Conservation (phyloP, 2,888 invertebrate genomes). For the Cosmorhoe ocellata region DNA sequence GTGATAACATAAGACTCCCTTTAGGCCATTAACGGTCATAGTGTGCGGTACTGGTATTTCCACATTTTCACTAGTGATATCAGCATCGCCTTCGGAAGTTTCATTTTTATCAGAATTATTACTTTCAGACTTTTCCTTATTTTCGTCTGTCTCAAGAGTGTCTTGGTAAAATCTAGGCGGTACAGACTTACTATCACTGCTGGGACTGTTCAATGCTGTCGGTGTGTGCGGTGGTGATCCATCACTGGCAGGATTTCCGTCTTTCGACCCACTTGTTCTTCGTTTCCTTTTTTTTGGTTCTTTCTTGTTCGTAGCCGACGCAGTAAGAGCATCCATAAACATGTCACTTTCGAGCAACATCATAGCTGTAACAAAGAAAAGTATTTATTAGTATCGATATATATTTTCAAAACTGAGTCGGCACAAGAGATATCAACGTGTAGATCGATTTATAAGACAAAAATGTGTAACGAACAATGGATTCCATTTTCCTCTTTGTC, state of each 20-base stretch:
- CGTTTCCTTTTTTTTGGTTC: slow-evolving; percentile 91
- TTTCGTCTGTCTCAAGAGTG: slow-evolving; percentile 88
- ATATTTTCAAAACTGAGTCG: background rate
- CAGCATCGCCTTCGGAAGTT: slow-evolving; percentile 42
- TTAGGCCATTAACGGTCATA: slow-evolving; percentile 83
- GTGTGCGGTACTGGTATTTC: slow-evolving; percentile 68
- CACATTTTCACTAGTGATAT: slow-evolving; percentile 61
- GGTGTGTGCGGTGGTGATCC: slow-evolving; percentile 82
- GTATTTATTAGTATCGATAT: slow-evolving; percentile 2
- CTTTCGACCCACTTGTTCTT: slow-evolving; percentile 86
- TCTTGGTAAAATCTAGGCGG: slow-evolving; percentile 95
- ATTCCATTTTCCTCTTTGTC: slow-evolving; percentile 10
- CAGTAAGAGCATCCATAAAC: slow-evolving; percentile 95
- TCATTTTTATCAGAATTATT: slow-evolving; percentile 53
- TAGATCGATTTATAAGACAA: slow-evolving; percentile 8
- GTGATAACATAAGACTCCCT: slow-evolving; percentile 88
- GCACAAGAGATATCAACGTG: too few relatives aligned
- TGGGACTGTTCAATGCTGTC: slow-evolving; percentile 71
- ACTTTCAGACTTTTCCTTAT: slow-evolving; percentile 71
- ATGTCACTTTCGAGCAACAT: slow-evolving; percentile 94
- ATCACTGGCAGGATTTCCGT: slow-evolving; percentile 75
- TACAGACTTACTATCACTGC: slow-evolving; percentile 72
- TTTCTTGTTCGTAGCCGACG: slow-evolving; percentile 88
- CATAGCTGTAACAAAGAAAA: slow-evolving; percentile 83
- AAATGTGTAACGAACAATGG: slow-evolving; percentile 20